Base-by-base conservation (phyloP, 1,140 invertebrate species). In the Eueides isabella region DNA sequence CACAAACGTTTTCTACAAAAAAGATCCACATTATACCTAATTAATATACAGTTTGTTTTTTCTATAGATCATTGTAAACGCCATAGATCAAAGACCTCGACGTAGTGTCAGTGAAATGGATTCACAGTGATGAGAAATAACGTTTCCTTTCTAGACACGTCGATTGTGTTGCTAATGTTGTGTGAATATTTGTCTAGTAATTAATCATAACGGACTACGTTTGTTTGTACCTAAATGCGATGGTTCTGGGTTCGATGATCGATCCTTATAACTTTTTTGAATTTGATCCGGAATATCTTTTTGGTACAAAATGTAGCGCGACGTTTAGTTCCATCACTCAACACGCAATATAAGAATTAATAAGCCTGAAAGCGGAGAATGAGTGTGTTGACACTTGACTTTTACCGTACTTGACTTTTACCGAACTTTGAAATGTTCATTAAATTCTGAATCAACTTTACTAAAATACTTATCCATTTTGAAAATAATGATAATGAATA, bases 21-120 rank as follows among this genome's bases (percentile, higher is more conserved):
- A 55, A 55, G 48, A 55, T 55, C 11, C 12, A 55, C 44, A 11
- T 9, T 55, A 55, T 55, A 55, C 48, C 9, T 55, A 23, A 55
- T 55, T 55, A 55, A 19, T 55, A 55, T 55, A 55, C 48, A 26
- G 9, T 7, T 1, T 9, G 5, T 55, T 55, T 55, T n/a, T 55
- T 55, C 23, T 55, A 55, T 55, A 26, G 48, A 55, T 55, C 48
- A 55, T 55, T 55, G 48, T 26, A 55, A 23, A 55, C 48, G 48
- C 11, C 48, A 61, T 69, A 69, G 48, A 61, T 69, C 67, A 69
- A 69, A 69, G 67, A 69, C 67, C 67, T 61, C 30, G 6, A 19
- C 26, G 26, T 29, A 1, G 11, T 26, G 19, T 55, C 48, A 55
- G 48, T 5, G 48, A 55, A 55, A 55, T 55, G 48, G 48, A 11